A percentile compares a stretch with the other conserved stretches of the same genome.
These are phyloP conservation scores for Physeter macrocephalus DNA, from an alignment of 2,113 vertebrate genomes.

Conservation along the genomic window DNA sequence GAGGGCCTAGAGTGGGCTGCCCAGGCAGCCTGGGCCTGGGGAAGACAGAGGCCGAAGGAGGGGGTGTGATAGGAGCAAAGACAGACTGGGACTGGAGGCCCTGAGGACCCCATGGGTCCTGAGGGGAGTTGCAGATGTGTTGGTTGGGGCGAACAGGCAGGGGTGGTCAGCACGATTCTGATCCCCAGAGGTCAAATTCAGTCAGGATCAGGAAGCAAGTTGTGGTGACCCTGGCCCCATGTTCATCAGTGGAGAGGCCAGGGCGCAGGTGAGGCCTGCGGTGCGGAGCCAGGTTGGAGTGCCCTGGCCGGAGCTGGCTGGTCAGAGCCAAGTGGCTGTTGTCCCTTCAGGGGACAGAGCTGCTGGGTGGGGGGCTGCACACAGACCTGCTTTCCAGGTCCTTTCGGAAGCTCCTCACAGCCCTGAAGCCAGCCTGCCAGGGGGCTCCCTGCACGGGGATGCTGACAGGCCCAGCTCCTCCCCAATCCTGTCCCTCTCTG, in stretches of 20 bases:
- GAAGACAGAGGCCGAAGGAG: background rate
- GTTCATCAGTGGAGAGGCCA: background rate
- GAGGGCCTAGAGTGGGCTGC: background rate
- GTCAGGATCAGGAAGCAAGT: background rate
- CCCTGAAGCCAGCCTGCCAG: background rate
- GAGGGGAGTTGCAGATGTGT: background rate
- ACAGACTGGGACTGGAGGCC: no score
- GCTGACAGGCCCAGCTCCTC: background rate
- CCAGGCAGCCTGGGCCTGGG: background rate
- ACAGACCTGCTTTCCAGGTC: background rate
- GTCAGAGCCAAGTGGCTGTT: background rate
- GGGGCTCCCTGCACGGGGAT: background rate
- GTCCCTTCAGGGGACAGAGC: background rate
- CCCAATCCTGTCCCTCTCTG: rapidly evolving
- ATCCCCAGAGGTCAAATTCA: background rate
- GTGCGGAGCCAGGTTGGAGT: no score
- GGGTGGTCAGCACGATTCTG: background rate
- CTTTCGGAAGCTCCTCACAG: background rate
- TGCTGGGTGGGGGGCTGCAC: no score
- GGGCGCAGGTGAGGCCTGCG: background rate
- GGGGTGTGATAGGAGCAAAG: background rate
- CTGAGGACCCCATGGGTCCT: rapidly evolving
- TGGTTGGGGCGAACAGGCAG: background rate
- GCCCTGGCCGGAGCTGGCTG: background rate
- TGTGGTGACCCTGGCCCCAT: background rate